Conservation (phyloP, 1,140 invertebrate species). For the Dolichoris vasculosae region DNA sequence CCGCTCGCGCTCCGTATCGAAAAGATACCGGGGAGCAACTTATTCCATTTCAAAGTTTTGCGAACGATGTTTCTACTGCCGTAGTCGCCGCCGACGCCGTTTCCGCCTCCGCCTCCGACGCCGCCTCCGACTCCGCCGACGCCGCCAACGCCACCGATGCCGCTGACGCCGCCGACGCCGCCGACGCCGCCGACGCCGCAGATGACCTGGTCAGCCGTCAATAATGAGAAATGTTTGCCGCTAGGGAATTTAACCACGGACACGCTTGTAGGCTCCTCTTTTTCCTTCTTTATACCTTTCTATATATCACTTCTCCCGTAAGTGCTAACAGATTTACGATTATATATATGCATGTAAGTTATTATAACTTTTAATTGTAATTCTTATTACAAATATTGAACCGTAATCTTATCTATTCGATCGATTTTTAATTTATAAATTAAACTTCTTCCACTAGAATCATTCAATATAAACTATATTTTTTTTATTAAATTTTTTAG, state of each 20-base stretch:
- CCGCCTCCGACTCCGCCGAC: not conserved
- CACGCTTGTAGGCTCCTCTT: not conserved
- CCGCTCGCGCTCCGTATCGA: conserved; percentile 21
- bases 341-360: not conserved
- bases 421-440: too few species aligned
- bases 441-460: too few species aligned
- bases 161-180: not conserved
- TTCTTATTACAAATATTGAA: not conserved
- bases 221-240: conserved; percentile 68
- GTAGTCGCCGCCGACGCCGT: too few species aligned
- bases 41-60: conserved; percentile 68
- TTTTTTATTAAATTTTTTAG: too few species aligned
- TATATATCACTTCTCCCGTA: not conserved
- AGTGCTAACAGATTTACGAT: not conserved
- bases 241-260: conserved; percentile 55
- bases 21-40: conserved; percentile 57
- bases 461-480: too few species aligned
- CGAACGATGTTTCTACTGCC: conserved; percentile 53
- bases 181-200: not conserved
- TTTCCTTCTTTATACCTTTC: not conserved
- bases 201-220: conserved; percentile 64
- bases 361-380: not conserved
- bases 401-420: not conserved
- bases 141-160: conserved; percentile 54
- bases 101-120: too few species aligned